These are phyloP conservation scores for Collichthys lucidus DNA, from an alignment of 2,113 vertebrate species.

Conservation along the genomic window DNA sequence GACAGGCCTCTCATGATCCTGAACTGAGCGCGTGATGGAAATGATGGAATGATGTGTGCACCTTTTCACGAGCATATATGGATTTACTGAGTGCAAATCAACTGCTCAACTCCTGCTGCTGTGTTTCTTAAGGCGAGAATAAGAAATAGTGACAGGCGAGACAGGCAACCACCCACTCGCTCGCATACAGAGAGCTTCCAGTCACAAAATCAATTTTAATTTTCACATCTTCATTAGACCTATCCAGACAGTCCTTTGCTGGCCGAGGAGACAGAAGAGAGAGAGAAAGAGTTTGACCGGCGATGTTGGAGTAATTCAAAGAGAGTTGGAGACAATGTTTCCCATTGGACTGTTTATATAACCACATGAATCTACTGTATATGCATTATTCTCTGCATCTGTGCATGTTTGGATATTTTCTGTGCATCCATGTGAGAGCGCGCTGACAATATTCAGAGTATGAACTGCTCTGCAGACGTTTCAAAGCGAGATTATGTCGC, in stretches of 20 bases:
- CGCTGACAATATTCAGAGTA: conserved; percentile 25
- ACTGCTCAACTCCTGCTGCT: conserved; percentile 11
- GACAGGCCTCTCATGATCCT: not conserved
- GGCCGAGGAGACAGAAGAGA: not conserved
- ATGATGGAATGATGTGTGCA: not conserved
- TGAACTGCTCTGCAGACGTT: conserved; percentile 30
- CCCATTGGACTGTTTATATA: conserved; percentile 26
- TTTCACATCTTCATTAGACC: conserved; percentile 75
- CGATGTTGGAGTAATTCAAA: conserved; percentile 6
- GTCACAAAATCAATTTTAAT: conserved; percentile 81
- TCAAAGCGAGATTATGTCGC: not conserved
- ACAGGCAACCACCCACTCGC: conserved; percentile 34
- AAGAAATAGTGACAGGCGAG: conserved; percentile 38
- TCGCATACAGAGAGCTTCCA: conserved; percentile 42
- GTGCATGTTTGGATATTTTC: not conserved
- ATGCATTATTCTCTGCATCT: conserved; percentile 3
- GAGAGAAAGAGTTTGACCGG: not conserved
- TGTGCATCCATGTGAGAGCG: conserved; percentile 25
- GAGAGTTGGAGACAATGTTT: conserved; percentile 7
- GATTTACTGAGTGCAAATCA: conserved; percentile 16
- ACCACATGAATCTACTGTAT: conserved; percentile 17
- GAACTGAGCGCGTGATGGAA: not conserved
- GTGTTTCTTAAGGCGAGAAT: conserved; percentile 23
- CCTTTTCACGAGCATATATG: not conserved
- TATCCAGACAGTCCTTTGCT: conserved; percentile 23